Evolutionary conservation across 2,888 invertebrate species (phyloP), one percentile per base, ranked within the genome.

Genomic region (Agrotis exclamationis): DNA sequence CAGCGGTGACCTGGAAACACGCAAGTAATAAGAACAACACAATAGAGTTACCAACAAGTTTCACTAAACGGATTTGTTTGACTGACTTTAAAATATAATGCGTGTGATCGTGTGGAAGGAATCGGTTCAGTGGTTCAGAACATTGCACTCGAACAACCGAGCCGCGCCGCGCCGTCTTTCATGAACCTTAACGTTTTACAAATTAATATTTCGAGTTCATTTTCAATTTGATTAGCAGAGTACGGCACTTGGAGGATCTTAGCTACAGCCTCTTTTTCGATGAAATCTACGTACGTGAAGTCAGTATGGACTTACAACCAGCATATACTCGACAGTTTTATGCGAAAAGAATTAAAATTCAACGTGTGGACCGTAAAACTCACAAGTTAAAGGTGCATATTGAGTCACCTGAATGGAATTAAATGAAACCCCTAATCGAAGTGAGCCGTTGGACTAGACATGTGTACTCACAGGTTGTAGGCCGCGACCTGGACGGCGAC

Each of bases 401-500:
- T 7, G 7, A 33, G 33, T 0, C 7, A 7, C 7, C 33, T 33
- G 33, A 33, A 33, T 33, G 7, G 7, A 33, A 7, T 6, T 33
- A 33, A 33, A 33, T 48, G 22, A 16, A 47, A n/a, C n/a, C n/a
- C 7, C 5, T 33, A 7, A 33, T 33, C 7, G 6, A 6, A 33
- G 33, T 56, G 44, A n/a, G 50, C 14, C 7, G 33, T 56, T 4
- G 9, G 20, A 53, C 7, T 67, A 7, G 48, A 14, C 11, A 44
- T 7, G 13, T 18, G 44, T 57, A 96, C 97, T 97, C 92, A 98
- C 98, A 97, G 93, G 69, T 96, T 92, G 88, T 97, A 97, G 50
- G 97, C 97, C 78, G 98, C 93, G 59, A 97, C 90, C 88, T 98
- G 98, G 63, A 98, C 97, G 45, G 97, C 82, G 59, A 97, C 96